Evolutionary conservation across 2,113 vertebrate species (phyloP), one percentile per base, ranked within the genome.

Genomic region (Neolamprologus toae): DNA sequence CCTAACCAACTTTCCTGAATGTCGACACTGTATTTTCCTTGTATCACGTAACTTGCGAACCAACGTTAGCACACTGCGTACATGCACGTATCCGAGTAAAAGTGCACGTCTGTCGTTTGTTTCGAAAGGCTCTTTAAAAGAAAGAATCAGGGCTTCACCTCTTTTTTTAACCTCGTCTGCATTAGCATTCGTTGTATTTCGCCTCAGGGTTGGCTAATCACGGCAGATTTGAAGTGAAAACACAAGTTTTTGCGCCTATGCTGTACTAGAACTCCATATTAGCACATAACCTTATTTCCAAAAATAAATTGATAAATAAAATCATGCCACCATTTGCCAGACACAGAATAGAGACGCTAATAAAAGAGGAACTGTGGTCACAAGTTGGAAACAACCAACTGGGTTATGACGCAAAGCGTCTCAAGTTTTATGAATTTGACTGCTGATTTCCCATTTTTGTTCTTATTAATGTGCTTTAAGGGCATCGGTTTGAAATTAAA

Each of bases 361-460:
- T 14, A 83, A 87, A 89, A 79, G 82, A 80, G 88, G 90, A 91
- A 94, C 76, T 16, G 13, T 7, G 19, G 68, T 86, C 86, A 88
- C 84, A 79, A 84, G 78, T 2, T 90, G 54, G 85, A 89, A 81
- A 63, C 80, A n/a, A 81, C 16, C 26, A 78, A n/a, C 26, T 19
- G 26, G 6, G 71, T 12, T 19, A 13, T 78, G 42, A 13, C 16
- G 26, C 16, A 78, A n/a, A 78, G 26, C 14, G 23, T 16, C 23
- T 47, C 2, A 47, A 28, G 9, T 47, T 76, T 73, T 17, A 28
- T 28, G 21, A 45, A 8, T 28, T 78, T 31, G 71, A 42, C 68
- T 26, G 40, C 40, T 17, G 10, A 45, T 17, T 17, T 47, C 9
- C 68, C 14, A 73, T 47, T 47, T 73, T 28, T 73, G 21, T 73